Evolutionary conservation across 1,140 invertebrate genomes (phyloP), one percentile per base, ranked within the genome.

Genomic region (Physella acuta): DNA sequence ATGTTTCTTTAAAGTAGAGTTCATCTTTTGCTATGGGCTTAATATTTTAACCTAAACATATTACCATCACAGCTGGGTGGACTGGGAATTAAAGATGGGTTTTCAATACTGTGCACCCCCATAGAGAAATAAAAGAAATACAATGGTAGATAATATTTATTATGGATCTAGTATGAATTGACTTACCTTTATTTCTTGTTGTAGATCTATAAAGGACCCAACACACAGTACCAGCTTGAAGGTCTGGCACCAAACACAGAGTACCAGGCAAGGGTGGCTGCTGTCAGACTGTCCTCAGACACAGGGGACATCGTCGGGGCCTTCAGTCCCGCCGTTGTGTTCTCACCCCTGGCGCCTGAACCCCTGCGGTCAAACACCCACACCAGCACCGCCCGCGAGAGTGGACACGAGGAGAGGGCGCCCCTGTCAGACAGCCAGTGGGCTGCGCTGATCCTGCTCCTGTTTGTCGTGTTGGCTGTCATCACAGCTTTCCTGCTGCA

Each of bases 161-260:
- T n/a, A n/a, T n/a, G n/a, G n/a, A n/a, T n/a, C n/a, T n/a, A n/a
- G n/a, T n/a, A n/a, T n/a, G n/a, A n/a, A n/a, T n/a, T n/a, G n/a
- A n/a, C n/a, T n/a, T n/a, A n/a, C n/a, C n/a, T n/a, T n/a, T n/a
- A n/a, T n/a, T n/a, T n/a, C n/a, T n/a, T n/a, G n/a, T n/a, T n/a
- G n/a, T n/a, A 93, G 90, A 87, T 92, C 44, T 93, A 93, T 79
- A 85, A 87, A 73, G 92, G 92, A 52, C 75, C 84, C 69, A 91
- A 90, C 68, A 89, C 88, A 26, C 88, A 87, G 78, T 90, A 87
- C 78, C 84, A 82, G 62, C 81, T 93, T 74, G 88, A 89, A 71
- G 89, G 89, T 77, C 85, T 93, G 72, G 88, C 90, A 74, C 85
- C 89, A 24, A 90, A 90, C 70, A 88, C 87, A 34, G 90, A 92